Percentiles rank a stretch among this genome's conserved stretches.
phyloP scores from a whole-genome alignment of 1,140 invertebrate species.

The Wasmannia auropunctata region DNA sequence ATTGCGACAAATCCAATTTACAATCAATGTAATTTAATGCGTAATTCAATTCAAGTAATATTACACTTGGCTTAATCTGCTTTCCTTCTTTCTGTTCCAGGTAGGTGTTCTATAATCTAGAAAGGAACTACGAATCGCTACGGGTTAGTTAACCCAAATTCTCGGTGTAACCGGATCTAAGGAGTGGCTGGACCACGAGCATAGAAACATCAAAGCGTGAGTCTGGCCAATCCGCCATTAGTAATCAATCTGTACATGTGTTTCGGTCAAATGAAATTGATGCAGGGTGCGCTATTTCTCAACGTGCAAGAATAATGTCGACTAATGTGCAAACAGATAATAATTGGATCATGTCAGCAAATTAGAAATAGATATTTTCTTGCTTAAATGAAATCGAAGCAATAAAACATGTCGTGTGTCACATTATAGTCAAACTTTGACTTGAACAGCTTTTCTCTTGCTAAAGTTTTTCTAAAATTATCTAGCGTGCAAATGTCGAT shows the following conservation, averaged over 20 bases:
- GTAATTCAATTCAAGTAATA: not conserved
- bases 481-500: not conserved
- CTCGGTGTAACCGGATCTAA: not conserved
- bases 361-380: slow-evolving; percentile 15
- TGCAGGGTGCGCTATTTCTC: not conserved
- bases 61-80: slow-evolving; percentile 7
- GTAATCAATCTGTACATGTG: not conserved
- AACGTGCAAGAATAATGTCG: not conserved
- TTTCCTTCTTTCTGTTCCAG: slow-evolving; percentile 29
- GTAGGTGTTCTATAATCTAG: slow-evolving; percentile 35
- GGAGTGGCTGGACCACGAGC: not conserved
- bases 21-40: not conserved
- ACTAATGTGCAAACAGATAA: not conserved
- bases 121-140: not conserved
- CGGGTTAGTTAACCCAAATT: not conserved
- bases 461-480: not conserved
- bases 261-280: not conserved
- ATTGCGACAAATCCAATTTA: not conserved
- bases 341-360: not conserved
- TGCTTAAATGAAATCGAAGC: not conserved
- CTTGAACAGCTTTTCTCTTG: not conserved
- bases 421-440: not conserved
- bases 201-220: slow-evolving; percentile 2
- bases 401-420: not conserved
- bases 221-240: not conserved